These are phyloP conservation scores for Entomyzon cyanotis DNA, from an alignment of 2,113 vertebrate species.

Conservation along the genomic window DNA sequence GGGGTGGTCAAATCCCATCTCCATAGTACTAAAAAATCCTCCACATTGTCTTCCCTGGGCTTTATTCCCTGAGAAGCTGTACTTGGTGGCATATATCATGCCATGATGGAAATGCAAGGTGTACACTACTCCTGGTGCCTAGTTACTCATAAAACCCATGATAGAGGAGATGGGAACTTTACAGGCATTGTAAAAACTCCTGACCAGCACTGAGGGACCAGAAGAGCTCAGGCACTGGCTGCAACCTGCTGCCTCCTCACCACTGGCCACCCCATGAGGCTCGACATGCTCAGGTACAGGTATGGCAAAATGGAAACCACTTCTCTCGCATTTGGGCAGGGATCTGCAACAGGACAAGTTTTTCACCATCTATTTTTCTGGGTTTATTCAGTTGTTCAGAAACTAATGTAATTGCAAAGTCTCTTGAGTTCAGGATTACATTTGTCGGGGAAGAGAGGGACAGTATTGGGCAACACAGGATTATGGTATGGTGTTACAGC, in stretches of 20 bases:
- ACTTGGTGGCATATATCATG: no score
- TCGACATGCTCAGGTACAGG: background rate
- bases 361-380: background rate
- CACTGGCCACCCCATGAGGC: accelerated
- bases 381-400: background rate
- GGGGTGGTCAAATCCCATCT: background rate
- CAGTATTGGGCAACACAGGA: background rate
- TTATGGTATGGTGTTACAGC: background rate
- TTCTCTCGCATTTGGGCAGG: background rate
- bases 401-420: background rate
- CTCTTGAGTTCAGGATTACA: background rate
- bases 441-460: background rate
- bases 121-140: no score
- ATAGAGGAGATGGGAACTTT: no score
- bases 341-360: background rate
- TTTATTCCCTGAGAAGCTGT: background rate
- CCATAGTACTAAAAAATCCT: background rate
- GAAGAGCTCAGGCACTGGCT: background rate
- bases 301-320: background rate
- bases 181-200: background rate
- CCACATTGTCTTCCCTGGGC: background rate
- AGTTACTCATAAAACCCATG: no score
- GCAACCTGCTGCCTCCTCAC: background rate
- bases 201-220: background rate
- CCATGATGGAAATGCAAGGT: no score